Evolutionary conservation across 1,140 invertebrate genomes (phyloP).

Genomic region (Pseudachorutes palmiensis): DNA sequence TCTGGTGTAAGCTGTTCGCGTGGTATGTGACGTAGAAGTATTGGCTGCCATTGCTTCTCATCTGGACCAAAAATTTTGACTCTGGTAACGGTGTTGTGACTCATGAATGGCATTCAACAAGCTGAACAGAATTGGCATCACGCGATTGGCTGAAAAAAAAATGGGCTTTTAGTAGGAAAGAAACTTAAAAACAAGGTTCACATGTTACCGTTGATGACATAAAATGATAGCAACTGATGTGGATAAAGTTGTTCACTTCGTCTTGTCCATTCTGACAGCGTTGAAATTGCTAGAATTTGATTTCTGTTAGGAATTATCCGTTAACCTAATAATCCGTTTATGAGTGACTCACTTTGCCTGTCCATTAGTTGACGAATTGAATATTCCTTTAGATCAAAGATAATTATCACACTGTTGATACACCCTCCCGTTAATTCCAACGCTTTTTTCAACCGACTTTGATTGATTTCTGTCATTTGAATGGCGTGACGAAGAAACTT

Average conservation of each 20-base stretch:
- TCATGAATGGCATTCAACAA: conserved; percentile 16
- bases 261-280: conserved; percentile 8
- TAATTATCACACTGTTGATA: conserved; percentile 3
- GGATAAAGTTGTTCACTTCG: conserved; percentile 13
- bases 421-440: neutral
- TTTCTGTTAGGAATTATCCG: neutral
- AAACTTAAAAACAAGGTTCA: neutral
- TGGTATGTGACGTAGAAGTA: neutral
- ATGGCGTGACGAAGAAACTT: conserved; percentile 1
- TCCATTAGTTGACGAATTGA: conserved; percentile 11
- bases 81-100: neutral
- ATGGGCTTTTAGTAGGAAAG: neutral
- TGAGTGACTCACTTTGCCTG: conserved; percentile 9
- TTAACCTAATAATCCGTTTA: neutral
- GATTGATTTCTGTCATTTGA: neutral
- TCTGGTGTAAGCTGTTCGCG: neutral
- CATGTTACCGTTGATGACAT: conserved; percentile 15
- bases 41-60: conserved; percentile 1
- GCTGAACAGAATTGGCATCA: conserved; percentile 15
- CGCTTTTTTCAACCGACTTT: neutral
- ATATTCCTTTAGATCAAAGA: conserved; percentile 15
- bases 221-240: conserved; percentile 5
- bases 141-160: neutral
- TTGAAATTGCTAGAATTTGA: neutral
- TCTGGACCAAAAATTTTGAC: conserved; percentile 12